Evolutionary conservation across 2,888 invertebrate species (phyloP).

Genomic region (Spodoptera picta): DNA sequence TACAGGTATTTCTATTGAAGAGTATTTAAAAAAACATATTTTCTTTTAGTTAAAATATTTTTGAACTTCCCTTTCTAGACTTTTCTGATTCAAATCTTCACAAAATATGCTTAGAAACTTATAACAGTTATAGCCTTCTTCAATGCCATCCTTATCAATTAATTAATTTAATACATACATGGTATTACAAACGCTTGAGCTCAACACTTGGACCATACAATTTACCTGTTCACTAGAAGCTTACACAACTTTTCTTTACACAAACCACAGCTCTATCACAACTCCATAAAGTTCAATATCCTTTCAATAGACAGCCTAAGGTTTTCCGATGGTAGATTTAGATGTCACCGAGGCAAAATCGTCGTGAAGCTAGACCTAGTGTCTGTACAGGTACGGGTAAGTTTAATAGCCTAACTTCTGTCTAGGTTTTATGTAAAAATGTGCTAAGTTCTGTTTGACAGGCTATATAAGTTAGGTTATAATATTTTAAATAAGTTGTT

Average conservation of each 20-base stretch:
- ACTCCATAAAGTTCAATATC: constrained; percentile 11
- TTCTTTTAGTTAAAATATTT: too few relatives aligned
- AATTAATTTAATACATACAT: neutral
- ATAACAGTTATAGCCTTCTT: too few relatives aligned
- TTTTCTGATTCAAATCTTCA: too few relatives aligned
- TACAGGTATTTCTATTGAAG: too few relatives aligned
- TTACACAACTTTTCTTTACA: constrained; percentile 5
- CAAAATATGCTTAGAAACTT: too few relatives aligned
- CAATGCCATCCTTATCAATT: too few relatives aligned
- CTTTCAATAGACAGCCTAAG: constrained; percentile 6
- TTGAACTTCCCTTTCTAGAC: too few relatives aligned
- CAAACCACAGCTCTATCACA: constrained; percentile 20
- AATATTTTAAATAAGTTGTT: too few relatives aligned
- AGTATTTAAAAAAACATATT: too few relatives aligned
- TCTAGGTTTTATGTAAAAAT: constrained; percentile 45
- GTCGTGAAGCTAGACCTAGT: constrained; percentile 43
- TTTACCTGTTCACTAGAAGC: constrained; percentile 47
- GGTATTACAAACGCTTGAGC: constrained; percentile 4
- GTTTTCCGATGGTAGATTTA: constrained; percentile 51
- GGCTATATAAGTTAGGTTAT: constrained; percentile 30
- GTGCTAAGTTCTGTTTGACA: constrained; percentile 38
- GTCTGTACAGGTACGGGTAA: constrained; percentile 47
- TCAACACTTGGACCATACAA: constrained; percentile 21
- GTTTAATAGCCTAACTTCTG: constrained; percentile 56
- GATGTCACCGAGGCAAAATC: constrained; percentile 56